Evolutionary conservation across 1,140 invertebrate genomes (phyloP), one percentile per base, ranked within the genome.

Genomic region (Oryzaephilus surinamensis): DNA sequence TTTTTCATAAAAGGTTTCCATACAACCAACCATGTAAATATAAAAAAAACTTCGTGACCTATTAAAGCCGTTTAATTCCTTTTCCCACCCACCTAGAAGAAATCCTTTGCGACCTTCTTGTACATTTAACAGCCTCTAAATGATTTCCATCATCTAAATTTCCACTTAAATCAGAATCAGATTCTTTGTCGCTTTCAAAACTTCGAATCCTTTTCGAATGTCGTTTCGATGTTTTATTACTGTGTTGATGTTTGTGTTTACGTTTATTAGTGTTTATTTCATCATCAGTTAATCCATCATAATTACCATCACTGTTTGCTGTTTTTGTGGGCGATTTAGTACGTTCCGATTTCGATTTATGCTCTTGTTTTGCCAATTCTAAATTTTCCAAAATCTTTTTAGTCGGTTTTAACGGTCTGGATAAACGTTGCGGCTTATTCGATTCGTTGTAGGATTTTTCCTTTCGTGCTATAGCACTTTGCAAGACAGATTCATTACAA

Each of bases 401-500:
- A 5, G 53, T 58, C 16, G 50, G 46, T 41, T 59, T 59, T 11
- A 55, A 33, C 38, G 47, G 49, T 31, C 53, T 41, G n/a, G 52
- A 52, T 13, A 51, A 24, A 45, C 52, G 48, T 34, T 55, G 49
- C 4, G 57, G 51, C 37, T 54, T 53, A 12, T 43, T 35, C 14
- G 59, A 45, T 45, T 67, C 64, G 51, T 65, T 67, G 36, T 66
- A 71, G 5, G 62, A 65, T 38, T 72, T 73, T 43, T 72, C 69
- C 46, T 72, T 73, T 12, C 71, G 60, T 3, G 70, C 69, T 41
- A 73, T 72, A 3, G 70, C 70, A 55, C 66, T 72, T 30, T 71
- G 66, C 28, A 72, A 46, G 2, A 72, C 61, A 38, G 66, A 67
- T 20, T 72, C 69, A 8, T 55, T 57, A 12, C 50, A 61, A 28